Base-by-base conservation (phyloP, 2,113 vertebrate species). In the Epinephelus lanceolatus region DNA sequence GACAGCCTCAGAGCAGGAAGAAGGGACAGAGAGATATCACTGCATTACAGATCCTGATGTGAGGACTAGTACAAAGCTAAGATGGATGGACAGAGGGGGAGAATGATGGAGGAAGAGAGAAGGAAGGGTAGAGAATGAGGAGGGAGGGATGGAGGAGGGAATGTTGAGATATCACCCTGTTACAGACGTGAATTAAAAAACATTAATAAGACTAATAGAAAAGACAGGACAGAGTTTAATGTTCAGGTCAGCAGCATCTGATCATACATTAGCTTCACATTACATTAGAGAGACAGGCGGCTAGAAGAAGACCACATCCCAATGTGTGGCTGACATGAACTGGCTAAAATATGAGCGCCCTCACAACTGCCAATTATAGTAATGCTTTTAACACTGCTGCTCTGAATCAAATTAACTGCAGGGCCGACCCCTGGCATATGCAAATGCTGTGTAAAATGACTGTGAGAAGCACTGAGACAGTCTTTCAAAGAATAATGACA, bases 131-230 rank as follows among this genome's bases (percentile, higher is more conserved):
- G 51, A 56, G 17, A 65, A 56, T 19, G n/a, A 56, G 40, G 37
- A 56, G 69, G 49, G 68, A 47, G 14, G 19, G 71, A 18, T 12
- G 47, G 72, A 59, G 40, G 37, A 52, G 53, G 61, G 74, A 51
- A 57, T 57, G 56, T n/a, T 27, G 56, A 59, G 65, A 70, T 66
- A 79, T 78, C 70, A 21, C 51, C 52, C 51, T 23, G 62, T 70
- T 59, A 75, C 70, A 82, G 75, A 47, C 70, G 2, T 73, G 37
- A 17, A 65, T 60, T 75, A 47, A 71, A 59, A 74, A 60, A 70
- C 69, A 82, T 86, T 86, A 86, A 86, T 78, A 82, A 78, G 79
- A 78, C 79, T 86, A 65, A 86, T 78, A 86, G 70, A 86, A 63
- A 63, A 61, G 47, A 71, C 47, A 81, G 74, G 79, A 86, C 79